phyloP scores from a whole-genome alignment of 2,113 vertebrate genomes.

The Natator depressus region DNA sequence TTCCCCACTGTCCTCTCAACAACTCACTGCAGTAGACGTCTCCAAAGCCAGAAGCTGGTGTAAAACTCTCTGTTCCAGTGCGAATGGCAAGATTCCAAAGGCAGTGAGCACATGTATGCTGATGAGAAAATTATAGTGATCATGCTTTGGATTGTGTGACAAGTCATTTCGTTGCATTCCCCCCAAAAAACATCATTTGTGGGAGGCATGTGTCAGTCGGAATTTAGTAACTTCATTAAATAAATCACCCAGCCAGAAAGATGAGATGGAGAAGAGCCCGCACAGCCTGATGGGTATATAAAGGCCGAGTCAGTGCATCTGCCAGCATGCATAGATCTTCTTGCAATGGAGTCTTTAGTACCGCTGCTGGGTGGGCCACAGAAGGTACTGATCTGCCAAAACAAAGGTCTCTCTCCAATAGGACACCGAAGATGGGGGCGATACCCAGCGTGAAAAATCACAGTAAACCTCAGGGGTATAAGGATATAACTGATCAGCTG shows the following conservation, averaged over 20 bases:
- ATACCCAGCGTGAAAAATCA: not conserved
- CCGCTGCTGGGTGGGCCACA: not conserved
- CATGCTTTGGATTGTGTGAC: slow-evolving; percentile 48
- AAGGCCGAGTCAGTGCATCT: slow-evolving; percentile 26
- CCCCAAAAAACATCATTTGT: slow-evolving; percentile 42
- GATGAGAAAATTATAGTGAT: slow-evolving; percentile 69
- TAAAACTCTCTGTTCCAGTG: not conserved
- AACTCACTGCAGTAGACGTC: not conserved
- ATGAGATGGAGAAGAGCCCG: slow-evolving; percentile 39
- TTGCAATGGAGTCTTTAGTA: not conserved
- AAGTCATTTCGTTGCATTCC: slow-evolving; percentile 52
- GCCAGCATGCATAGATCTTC: not conserved
- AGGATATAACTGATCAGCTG: not conserved
- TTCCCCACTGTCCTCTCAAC: not conserved
- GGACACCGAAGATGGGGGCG: too few relatives aligned
- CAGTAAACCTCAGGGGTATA: not conserved
- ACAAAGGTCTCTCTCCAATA: not conserved
- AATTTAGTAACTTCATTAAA: slow-evolving; percentile 71
- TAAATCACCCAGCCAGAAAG: slow-evolving; percentile 67
- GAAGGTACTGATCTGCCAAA: not conserved
- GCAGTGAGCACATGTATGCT: slow-evolving; percentile 48
- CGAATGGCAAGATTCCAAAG: not conserved
- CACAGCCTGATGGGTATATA: not conserved
- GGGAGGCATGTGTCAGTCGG: slow-evolving; percentile 73
- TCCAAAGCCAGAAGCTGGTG: not conserved